Evolutionary conservation across 1,140 invertebrate genomes (phyloP), one percentile per base, ranked within the genome.

Genomic region (Zophobas morio): DNA sequence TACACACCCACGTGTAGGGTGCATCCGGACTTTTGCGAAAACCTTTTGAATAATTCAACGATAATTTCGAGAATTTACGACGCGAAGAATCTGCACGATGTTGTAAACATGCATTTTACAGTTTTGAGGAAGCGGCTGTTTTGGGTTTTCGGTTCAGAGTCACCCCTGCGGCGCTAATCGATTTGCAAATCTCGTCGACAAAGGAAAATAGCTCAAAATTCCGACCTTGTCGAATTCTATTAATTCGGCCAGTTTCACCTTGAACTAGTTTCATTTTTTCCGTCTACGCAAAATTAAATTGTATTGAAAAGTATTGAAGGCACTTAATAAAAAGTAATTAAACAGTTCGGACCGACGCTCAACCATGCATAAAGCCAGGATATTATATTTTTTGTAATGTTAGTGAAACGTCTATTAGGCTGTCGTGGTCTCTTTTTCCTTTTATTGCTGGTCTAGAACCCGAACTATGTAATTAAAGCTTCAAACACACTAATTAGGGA

Each of bases 401-500:
- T 60, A 60, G 56, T 60, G 56, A 60, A 60, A 60, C 56, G 56
- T 40, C 56, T 60, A 60, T 60, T 60, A 60, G 36, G 6, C 56
- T 60, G 42, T 46, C 42, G 3, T 46, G 33, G 54, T 56, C 33
- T 56, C 56, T 60, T 60, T 60, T 60, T 34, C 32, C 53, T 54
- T 34, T 54, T 54, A 54, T 60, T 35, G 56, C 56, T 36, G 37
- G 6, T 60, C 36, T 8, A 60, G 56, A 60, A 20, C 35, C 56
- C 56, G 53, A 60, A 32, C 56, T 60, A 35, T 37, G 56, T 36
- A 60, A 60, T 60, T 60, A 60, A 60, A 60, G 37, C 56, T 39
- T 60, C 56, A 60, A 60, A 60, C 56, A 60, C 56, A 36, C 56
- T 60, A 60, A 60, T 60, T 60, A 60, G 56, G 56, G 56, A 60